These are phyloP conservation scores for Chloroceryle inda DNA, from an alignment of 2,797 vertebrate species.

Conservation along the genomic window DNA sequence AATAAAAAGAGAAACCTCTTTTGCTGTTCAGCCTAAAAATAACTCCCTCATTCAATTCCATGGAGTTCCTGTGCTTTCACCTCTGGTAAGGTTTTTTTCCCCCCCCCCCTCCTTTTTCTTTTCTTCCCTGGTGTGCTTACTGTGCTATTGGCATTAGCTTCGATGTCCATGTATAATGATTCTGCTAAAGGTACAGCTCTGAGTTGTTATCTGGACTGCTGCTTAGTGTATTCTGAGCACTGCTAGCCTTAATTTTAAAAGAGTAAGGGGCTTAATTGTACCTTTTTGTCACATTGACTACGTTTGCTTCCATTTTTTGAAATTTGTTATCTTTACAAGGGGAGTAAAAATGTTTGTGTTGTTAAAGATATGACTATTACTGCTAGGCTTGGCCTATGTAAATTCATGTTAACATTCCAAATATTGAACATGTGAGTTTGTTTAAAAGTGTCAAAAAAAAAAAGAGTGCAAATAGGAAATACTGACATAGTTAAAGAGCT, in stretches of 20 bases:
- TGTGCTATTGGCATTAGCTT: not conserved
- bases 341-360: not conserved
- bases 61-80: conserved; percentile 88
- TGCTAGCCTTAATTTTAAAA: not conserved
- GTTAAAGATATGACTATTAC: not conserved
- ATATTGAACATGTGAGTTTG: not conserved
- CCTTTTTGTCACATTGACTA: not conserved
- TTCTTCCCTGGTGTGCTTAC: not conserved
- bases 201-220: not conserved
- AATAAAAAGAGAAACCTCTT: conserved; percentile 52
- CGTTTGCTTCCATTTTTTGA: not conserved
- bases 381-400: not conserved
- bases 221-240: not conserved
- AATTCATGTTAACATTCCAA: not conserved
- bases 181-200: not conserved
- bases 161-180: not conserved
- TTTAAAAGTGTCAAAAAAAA: not conserved
- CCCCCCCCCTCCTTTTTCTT: not conserved
- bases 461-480: not conserved
- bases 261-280: not conserved
- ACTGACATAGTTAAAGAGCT: not conserved
- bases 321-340: not conserved
- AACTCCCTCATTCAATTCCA: conserved; percentile 87
- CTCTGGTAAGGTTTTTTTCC: conserved; percentile 83
- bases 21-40: conserved; percentile 55